Evolutionary conservation across 2,888 invertebrate species (phyloP), one percentile per base, ranked within the genome.

Genomic region (Archips xylosteana): DNA sequence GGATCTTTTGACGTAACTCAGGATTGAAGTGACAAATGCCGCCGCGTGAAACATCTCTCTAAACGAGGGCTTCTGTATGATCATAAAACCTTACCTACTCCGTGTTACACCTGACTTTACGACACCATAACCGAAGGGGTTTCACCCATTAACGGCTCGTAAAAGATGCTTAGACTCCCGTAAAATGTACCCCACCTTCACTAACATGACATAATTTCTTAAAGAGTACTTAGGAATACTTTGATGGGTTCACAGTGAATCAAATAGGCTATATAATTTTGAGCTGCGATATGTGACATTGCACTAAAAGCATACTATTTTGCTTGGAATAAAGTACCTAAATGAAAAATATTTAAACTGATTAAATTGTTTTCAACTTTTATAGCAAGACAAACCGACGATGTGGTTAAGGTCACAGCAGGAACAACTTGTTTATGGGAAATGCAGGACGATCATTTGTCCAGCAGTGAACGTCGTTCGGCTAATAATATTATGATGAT

Each of bases 31-130:
- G 81, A 84, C 81, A 83, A 84, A 84, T 84, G 81, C 78, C 78
- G 79, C 71, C 63, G 74, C 83, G 80, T 86, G 85, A 87, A 83
- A 76, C 78, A 75, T 75, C 72, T 77, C 75, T 51, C 57, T 79
- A 83, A 80, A 82, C 82, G 82, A 81, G 81, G 76, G 77, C 75
- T 74, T 75, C 76, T 78, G 79, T 78, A 80, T 81, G 80, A 79
- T 83, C 83, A 83, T 89, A 86, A 89, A 89, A 87, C 82, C 81
- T 84, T 84, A 83, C 82, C 85, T 77, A 86, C 80, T 64, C 82
- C 81, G 75, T 82, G 83, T 85, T 83, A 86, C 84, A 87, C 81
- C 84, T 79, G 77, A 79, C 78, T 90, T 90, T 88, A 91, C 83
- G 84, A 83, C 78, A 81, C 75, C 75, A 75, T 80, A 80, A 82